A percentile compares a stretch with the other conserved stretches of the same genome.
These are phyloP conservation scores for Eulemur albifrons DNA, from an alignment of 2,797 vertebrate species.

Conservation along the genomic window DNA sequence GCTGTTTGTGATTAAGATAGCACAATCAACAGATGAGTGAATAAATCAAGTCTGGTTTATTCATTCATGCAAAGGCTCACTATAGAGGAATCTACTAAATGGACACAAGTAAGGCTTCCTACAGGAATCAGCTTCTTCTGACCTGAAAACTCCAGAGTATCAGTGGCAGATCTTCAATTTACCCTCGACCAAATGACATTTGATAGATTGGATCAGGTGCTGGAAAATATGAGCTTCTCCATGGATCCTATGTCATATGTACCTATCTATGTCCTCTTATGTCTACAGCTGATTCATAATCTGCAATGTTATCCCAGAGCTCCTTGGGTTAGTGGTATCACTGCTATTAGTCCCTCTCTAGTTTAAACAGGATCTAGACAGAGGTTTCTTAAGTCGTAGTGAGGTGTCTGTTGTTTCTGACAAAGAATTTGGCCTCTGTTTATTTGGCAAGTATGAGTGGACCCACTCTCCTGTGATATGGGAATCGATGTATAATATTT, in stretches of 20 bases:
- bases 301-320: background rate
- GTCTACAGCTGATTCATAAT: background rate
- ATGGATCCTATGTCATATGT: background rate
- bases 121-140: conserved; percentile 5
- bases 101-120: background rate
- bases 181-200: conserved; percentile 15
- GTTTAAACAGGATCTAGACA: background rate
- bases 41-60: conserved; percentile 3
- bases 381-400: background rate
- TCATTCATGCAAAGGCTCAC: background rate
- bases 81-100: background rate
- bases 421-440: background rate
- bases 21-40: background rate
- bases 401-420: background rate
- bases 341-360: background rate
- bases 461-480: background rate
- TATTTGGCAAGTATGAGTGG: background rate
- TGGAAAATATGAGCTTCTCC: conserved; percentile 39
- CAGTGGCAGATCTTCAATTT: conserved; percentile 7
- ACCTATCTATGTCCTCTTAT: background rate
- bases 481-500: background rate
- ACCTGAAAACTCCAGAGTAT: background rate
- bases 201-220: conserved; percentile 46
- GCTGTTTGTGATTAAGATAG: background rate
- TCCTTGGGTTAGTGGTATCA: background rate